Evolutionary conservation across 2,888 invertebrate genomes (phyloP).

Genomic region (Schizotus pectinicornis): DNA sequence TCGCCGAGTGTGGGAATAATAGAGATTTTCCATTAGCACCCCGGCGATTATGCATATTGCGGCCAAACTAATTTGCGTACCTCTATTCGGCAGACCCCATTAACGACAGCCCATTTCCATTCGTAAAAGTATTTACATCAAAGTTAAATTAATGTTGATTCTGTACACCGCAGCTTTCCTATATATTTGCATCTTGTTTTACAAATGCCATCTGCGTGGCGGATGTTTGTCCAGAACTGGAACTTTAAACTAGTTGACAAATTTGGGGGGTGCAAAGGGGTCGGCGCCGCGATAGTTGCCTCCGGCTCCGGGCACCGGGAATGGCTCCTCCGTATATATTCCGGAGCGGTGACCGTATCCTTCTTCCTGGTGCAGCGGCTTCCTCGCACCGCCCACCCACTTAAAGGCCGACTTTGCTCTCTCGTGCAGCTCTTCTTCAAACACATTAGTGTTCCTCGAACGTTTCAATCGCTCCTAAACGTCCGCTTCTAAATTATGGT

Average conservation of each 20-base stretch:
- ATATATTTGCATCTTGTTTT: slow-evolving; percentile 24
- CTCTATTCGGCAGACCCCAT: neutral
- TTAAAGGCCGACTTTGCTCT: slow-evolving; percentile 22
- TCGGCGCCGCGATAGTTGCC: neutral
- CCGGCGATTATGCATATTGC: neutral
- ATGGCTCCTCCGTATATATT: slow-evolving; percentile 5
- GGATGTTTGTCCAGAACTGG: slow-evolving; percentile 17
- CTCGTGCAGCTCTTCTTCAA: slow-evolving; percentile 30
- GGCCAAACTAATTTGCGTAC: slow-evolving; percentile 3
- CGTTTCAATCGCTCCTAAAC: slow-evolving; percentile 40
- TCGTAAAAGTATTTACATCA: slow-evolving; percentile 24
- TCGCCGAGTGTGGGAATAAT: neutral
- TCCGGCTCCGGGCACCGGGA: neutral
- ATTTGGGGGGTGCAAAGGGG: neutral
- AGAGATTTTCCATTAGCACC: neutral
- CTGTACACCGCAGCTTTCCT: slow-evolving; percentile 4
- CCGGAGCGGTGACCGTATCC: slow-evolving; percentile 21
- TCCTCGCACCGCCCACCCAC: slow-evolving; percentile 31
- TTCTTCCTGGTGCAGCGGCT: slow-evolving; percentile 13
- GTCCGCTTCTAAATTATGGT: slow-evolving; percentile 35
- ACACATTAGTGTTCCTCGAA: slow-evolving; percentile 42
- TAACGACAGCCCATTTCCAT: slow-evolving; percentile 5
- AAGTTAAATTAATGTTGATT: slow-evolving; percentile 29
- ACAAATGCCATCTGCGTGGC: slow-evolving; percentile 5
- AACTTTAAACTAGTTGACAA: slow-evolving; percentile 19